Conservation (phyloP, 2,888 invertebrate species). For the Habrosyne pyritoides region DNA sequence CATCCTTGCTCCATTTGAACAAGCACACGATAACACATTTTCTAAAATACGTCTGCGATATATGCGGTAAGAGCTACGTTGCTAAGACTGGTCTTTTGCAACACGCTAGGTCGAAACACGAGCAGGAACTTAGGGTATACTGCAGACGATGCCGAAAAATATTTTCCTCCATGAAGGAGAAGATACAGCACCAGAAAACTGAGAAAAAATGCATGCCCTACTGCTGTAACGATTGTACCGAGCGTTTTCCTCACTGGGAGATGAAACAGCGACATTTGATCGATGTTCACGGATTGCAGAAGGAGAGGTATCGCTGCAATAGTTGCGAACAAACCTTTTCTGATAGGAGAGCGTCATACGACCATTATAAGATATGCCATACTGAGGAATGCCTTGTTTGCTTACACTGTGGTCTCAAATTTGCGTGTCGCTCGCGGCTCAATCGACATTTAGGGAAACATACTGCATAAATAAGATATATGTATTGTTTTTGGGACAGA, state of each 20-base stretch:
- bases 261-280: slow-evolving; percentile 65
- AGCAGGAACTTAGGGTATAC: slow-evolving; percentile 51
- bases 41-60: slow-evolving; percentile 68
- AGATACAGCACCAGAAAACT: slow-evolving; percentile 62
- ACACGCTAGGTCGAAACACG: slow-evolving; percentile 67
- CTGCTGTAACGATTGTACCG: slow-evolving; percentile 65
- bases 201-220: slow-evolving; percentile 74
- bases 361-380: slow-evolving; percentile 68
- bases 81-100: slow-evolving; percentile 65
- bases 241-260: slow-evolving; percentile 68
- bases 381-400: slow-evolving; percentile 66
- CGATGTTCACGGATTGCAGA: slow-evolving; percentile 57
- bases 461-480: slow-evolving; percentile 28
- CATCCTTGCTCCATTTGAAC: slow-evolving; percentile 66
- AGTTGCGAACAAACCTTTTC: slow-evolving; percentile 64
- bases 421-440: slow-evolving; percentile 61
- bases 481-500: too few species aligned
- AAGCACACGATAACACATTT: slow-evolving; percentile 73
- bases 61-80: slow-evolving; percentile 71
- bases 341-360: slow-evolving; percentile 63
- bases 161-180: slow-evolving; percentile 72
- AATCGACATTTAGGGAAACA: slow-evolving; percentile 69
- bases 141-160: slow-evolving; percentile 66
- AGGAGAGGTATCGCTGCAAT: slow-evolving; percentile 55
- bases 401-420: slow-evolving; percentile 71